A percentile compares a stretch with the other conserved stretches of the same genome.
Evolutionary conservation across 2,797 vertebrate species (phyloP).

Genomic region (Sebastes oblongus): DNA sequence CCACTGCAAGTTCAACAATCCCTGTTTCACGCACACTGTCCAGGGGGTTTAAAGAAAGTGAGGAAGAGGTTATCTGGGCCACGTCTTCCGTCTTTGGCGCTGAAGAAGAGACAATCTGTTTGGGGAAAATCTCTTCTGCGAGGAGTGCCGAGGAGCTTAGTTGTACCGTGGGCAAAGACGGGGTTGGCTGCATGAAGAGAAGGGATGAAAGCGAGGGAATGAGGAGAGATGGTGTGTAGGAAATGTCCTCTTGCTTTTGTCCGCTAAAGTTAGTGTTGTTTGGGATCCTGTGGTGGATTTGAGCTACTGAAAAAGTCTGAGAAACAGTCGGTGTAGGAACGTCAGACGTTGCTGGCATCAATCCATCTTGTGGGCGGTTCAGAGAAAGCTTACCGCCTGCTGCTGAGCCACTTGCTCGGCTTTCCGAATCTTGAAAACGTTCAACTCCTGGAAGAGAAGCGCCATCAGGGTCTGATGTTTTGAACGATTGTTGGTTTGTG

Average conservation of each 20-base stretch:
- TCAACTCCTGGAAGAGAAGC: constrained; percentile 14
- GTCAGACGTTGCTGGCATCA: neutral
- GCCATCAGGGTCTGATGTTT: neutral
- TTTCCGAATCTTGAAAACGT: neutral
- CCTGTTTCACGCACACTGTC: neutral
- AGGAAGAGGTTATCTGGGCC: neutral
- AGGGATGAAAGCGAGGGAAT: neutral
- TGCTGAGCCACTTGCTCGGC: neutral
- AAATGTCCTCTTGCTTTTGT: constrained; percentile 23
- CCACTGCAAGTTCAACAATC: neutral
- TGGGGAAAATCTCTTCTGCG: neutral
- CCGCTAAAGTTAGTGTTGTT: neutral
- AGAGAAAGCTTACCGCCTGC: constrained; percentile 9
- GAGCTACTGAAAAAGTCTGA: constrained; percentile 26
- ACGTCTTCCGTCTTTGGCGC: neutral
- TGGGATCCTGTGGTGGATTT: constrained; percentile 1
- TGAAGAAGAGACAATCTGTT: neutral
- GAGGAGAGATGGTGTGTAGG: neutral
- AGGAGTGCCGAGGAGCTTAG: neutral
- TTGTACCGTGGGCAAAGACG: neutral
- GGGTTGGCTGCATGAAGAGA: neutral
- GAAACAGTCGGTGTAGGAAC: neutral
- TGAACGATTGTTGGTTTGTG: neutral
- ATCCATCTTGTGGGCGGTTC: constrained; percentile 2
- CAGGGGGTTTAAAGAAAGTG: neutral